Percentiles rank a stretch among this genome's conserved stretches.
Evolutionary conservation across 2,888 invertebrate species (phyloP).

Genomic region (Corythucha ciliata): DNA sequence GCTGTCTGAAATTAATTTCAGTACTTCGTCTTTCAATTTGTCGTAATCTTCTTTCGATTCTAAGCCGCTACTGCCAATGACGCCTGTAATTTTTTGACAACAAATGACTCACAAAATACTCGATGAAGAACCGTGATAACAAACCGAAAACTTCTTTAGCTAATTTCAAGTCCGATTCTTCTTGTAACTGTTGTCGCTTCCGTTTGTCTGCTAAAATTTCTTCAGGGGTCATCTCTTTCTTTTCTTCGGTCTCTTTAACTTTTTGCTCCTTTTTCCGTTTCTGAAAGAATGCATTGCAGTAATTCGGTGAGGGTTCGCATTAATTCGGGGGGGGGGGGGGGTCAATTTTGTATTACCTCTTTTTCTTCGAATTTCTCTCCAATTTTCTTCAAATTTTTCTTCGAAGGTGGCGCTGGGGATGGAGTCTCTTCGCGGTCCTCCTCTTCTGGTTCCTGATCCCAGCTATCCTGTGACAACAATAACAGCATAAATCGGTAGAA

Average conservation of each 20-base stretch:
- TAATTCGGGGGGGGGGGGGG: too few species aligned
- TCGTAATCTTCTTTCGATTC: constrained; percentile 35
- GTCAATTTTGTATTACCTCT: constrained; percentile 48
- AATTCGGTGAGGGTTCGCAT: background rate
- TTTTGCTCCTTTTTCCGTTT: constrained; percentile 46
- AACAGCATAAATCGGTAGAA: constrained; percentile 3
- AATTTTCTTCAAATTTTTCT: constrained; percentile 64
- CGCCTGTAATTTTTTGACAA: constrained; percentile 17
- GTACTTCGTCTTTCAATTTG: constrained; percentile 33
- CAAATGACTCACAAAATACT: constrained; percentile 4
- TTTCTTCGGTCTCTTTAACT: constrained; percentile 44
- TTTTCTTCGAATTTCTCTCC: constrained; percentile 78
- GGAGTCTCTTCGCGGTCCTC: constrained; percentile 71
- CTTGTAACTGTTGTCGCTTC: constrained; percentile 68
- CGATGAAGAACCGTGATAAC: background rate
- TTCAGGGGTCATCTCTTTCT: constrained; percentile 57
- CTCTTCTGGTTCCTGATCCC: constrained; percentile 78
- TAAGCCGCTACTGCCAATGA: constrained; percentile 18
- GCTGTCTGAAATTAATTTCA: constrained; percentile 33
- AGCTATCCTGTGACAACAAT: constrained; percentile 61
- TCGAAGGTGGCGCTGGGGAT: constrained; percentile 51
- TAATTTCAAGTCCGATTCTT: constrained; percentile 62
- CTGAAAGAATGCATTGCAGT: constrained; percentile 1
- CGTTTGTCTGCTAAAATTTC: constrained; percentile 67
- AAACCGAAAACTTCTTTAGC: constrained; percentile 36